Evolutionary conservation across 2,888 invertebrate species (phyloP).

Genomic region (Callosobruchus maculatus): DNA sequence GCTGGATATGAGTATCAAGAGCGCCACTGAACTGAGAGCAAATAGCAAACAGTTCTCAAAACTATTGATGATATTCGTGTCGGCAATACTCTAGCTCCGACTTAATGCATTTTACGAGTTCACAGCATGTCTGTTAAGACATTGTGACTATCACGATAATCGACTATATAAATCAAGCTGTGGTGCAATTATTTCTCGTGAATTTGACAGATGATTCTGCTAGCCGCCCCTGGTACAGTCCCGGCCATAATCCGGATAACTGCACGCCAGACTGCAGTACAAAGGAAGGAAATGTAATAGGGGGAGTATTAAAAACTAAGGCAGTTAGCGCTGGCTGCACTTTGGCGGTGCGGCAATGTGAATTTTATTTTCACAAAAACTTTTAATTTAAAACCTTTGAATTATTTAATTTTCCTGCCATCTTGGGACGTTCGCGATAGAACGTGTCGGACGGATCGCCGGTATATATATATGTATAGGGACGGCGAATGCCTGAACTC

Average conservation of each 20-base stretch:
- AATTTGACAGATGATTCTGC: no score
- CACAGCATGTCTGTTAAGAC: no score
- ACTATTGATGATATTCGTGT: no score
- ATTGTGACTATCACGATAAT: no score
- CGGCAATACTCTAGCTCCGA: no score
- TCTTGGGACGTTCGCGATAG: neutral
- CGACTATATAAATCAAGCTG: no score
- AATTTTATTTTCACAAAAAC: neutral
- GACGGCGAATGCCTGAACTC: neutral
- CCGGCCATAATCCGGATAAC: neutral
- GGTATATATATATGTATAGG: neutral
- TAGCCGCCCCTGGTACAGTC: neutral
- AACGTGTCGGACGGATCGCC: neutral
- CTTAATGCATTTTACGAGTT: no score
- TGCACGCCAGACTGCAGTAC: neutral
- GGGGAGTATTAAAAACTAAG: neutral
- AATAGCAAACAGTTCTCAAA: no score
- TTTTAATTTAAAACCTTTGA: neutral
- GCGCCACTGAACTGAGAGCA: no score
- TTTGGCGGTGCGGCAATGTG: neutral
- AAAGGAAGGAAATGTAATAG: neutral
- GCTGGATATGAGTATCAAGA: no score
- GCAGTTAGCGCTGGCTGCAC: neutral
- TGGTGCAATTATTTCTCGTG: no score
- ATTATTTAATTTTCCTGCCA: neutral